A percentile compares a stretch with the other conserved stretches of the same genome.
phyloP scores from a whole-genome alignment of 1,140 invertebrate genomes.

The Zaprionus inermis region DNA sequence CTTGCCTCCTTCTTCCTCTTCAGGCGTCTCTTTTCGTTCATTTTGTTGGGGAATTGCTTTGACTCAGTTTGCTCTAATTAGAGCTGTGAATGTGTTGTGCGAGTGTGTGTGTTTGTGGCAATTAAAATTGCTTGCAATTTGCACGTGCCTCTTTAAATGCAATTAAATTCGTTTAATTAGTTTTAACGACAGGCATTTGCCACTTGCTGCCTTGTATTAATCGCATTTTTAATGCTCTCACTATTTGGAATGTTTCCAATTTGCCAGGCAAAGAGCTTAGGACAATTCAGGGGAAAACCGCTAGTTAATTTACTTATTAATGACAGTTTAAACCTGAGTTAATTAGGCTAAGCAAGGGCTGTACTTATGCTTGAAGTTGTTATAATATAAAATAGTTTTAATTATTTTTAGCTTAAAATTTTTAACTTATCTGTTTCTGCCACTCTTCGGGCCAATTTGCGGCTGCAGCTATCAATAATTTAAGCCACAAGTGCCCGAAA shows the following conservation, averaged over 20 bases:
- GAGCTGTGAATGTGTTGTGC: slow-evolving; percentile 1
- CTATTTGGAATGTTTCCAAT: slow-evolving; percentile 1
- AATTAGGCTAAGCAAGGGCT: background rate
- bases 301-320: background rate
- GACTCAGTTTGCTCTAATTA: slow-evolving; percentile 45
- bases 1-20: background rate
- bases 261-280: background rate
- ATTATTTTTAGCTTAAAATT: background rate
- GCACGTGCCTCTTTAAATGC: slow-evolving; percentile 55
- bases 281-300: background rate
- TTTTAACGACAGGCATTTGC: slow-evolving; percentile 50
- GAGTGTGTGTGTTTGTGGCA: slow-evolving; percentile 28
- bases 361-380: background rate
- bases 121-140: slow-evolving; percentile 55
- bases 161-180: slow-evolving; percentile 55
- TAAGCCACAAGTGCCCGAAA: slow-evolving; percentile 24
- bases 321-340: background rate
- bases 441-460: slow-evolving; percentile 7
- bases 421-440: background rate
- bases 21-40: background rate
- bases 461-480: slow-evolving; percentile 24
- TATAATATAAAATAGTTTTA: background rate
- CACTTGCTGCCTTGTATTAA: slow-evolving; percentile 28
- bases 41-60: slow-evolving; percentile 18
- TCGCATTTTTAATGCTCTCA: slow-evolving; percentile 33